Evolutionary conservation across 92 coral and sea anemone genomes (phyloP).

Genomic region (Scolanthus callimorphus): DNA sequence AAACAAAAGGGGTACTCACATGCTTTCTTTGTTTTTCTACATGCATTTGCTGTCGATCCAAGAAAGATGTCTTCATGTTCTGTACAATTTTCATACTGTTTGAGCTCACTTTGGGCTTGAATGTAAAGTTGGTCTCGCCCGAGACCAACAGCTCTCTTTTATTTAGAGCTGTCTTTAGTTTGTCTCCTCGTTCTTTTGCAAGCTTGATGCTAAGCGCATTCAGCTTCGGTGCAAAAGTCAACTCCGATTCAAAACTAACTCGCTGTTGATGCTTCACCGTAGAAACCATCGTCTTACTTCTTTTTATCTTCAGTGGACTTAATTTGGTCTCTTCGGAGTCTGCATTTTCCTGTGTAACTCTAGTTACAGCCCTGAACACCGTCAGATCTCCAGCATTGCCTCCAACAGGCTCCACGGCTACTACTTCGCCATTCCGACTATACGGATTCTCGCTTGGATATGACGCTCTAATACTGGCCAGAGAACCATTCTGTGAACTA

Average conservation of each 20-base stretch:
- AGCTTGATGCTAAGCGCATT: slow-evolving; percentile 86
- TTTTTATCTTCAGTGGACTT: slow-evolving; percentile 43
- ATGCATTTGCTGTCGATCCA: slow-evolving; percentile 94
- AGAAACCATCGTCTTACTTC: slow-evolving; percentile 61
- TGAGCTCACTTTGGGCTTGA: slow-evolving; percentile 92
- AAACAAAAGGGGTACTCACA: no score
- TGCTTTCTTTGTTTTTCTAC: slow-evolving; percentile 81
- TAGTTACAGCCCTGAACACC: slow-evolving; percentile 44
- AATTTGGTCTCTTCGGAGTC: slow-evolving; percentile 42
- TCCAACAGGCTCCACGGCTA: slow-evolving; percentile 50
- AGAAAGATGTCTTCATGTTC: slow-evolving; percentile 82
- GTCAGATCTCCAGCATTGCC: slow-evolving; percentile 71
- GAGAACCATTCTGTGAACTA: slow-evolving; percentile 44
- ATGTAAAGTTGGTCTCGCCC: slow-evolving; percentile 80
- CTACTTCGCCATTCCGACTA: slow-evolving; percentile 34
- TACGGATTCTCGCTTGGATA: slow-evolving; percentile 18
- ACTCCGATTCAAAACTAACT: slow-evolving; percentile 76
- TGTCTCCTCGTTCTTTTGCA: slow-evolving; percentile 77
- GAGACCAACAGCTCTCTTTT: slow-evolving; percentile 38
- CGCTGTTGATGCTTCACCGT: slow-evolving; percentile 46
- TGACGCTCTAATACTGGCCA: slow-evolving; percentile 5
- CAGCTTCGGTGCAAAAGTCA: slow-evolving; percentile 93
- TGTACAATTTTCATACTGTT: slow-evolving; percentile 91
- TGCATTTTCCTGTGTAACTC: slow-evolving; percentile 17
- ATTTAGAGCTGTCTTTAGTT: slow-evolving; percentile 33